These are phyloP conservation scores for Dermatophagoides farinae DNA, from an alignment of 1,140 invertebrate genomes.

Conservation along the genomic window DNA sequence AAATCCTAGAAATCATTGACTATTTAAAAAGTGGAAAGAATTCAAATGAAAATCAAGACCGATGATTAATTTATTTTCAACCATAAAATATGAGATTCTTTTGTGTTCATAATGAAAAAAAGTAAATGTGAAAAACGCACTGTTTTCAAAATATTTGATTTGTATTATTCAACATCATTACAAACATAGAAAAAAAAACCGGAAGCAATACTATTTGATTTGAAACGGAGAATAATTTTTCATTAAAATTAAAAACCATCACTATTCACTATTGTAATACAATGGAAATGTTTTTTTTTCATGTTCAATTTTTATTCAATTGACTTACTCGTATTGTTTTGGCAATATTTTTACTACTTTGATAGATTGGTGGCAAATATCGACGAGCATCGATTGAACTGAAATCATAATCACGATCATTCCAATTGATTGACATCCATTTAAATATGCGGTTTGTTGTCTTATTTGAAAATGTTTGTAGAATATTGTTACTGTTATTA, in stretches of 20 bases:
- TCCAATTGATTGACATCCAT: constrained; percentile 4
- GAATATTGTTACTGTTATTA: constrained; percentile 10
- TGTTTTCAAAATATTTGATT: too few relatives aligned
- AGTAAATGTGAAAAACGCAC: too few relatives aligned
- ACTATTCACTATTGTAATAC: too few relatives aligned
- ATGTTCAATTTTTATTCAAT: not conserved
- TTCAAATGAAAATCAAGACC: not conserved
- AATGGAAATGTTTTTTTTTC: too few relatives aligned
- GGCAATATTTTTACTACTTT: constrained; percentile 33
- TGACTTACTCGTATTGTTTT: constrained; percentile 34
- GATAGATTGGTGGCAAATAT: constrained; percentile 35
- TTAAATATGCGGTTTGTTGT: constrained; percentile 1
- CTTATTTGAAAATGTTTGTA: constrained; percentile 1
- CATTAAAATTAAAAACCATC: too few relatives aligned
- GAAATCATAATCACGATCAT: not conserved
- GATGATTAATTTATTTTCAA: not conserved
- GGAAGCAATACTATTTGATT: too few relatives aligned
- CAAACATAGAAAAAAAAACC: too few relatives aligned
- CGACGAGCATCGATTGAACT: constrained; percentile 23
- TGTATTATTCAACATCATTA: too few relatives aligned
- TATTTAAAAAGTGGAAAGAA: not conserved
- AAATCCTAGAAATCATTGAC: not conserved
- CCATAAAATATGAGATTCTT: not conserved
- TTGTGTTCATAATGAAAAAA: too few relatives aligned
- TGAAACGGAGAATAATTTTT: too few relatives aligned